These are phyloP conservation scores for Cyprinus carpio DNA, from an alignment of 2,113 vertebrate genomes.

Conservation along the genomic window DNA sequence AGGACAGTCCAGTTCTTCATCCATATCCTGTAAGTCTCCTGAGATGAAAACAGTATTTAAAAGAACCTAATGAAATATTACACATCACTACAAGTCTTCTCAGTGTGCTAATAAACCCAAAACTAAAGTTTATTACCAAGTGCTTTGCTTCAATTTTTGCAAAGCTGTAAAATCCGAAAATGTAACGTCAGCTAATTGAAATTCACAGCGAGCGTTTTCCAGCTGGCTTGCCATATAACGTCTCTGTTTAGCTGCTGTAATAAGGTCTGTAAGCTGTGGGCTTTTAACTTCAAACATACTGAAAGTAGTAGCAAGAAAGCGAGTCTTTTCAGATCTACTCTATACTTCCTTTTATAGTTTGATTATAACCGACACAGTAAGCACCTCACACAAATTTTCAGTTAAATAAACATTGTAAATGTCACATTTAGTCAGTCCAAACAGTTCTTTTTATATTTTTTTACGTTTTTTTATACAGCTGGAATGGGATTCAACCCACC, in stretches of 20 bases:
- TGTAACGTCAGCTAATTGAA: slow-evolving; percentile 6
- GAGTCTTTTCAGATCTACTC: neutral
- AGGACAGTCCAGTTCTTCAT: neutral
- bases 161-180: neutral
- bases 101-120: neutral
- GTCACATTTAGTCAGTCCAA: neutral
- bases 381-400: neutral
- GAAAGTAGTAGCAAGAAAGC: neutral
- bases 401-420: neutral
- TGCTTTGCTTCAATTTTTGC: slow-evolving; percentile 6
- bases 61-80: neutral
- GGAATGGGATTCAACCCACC: neutral
- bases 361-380: neutral
- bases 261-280: slow-evolving; percentile 1
- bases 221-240: neutral
- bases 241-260: neutral
- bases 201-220: neutral
- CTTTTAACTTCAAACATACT: slow-evolving; percentile 21
- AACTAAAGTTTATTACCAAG: neutral
- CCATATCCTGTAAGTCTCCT: neutral
- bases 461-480: too few relatives aligned
- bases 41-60: neutral
- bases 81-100: neutral
- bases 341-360: neutral
- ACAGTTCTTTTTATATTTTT: too few relatives aligned